phyloP scores from a whole-genome alignment of 2,888 invertebrate genomes.

The Plagodis dolabraria region DNA sequence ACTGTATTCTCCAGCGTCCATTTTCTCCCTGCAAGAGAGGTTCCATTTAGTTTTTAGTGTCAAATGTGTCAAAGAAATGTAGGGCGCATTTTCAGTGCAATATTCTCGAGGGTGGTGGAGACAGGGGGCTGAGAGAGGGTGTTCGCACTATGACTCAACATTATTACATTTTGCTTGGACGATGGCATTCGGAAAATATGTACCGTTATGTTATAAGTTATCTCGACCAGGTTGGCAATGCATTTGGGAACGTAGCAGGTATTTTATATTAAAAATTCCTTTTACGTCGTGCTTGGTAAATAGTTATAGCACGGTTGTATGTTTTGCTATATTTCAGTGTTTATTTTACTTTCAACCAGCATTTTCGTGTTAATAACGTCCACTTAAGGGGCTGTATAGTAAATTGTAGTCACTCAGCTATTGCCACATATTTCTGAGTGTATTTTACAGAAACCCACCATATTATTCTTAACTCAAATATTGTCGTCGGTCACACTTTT shows the following conservation, averaged over 20 bases:
- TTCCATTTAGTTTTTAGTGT: slow-evolving; percentile 40
- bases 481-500: too few relatives aligned
- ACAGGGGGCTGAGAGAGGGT: slow-evolving; percentile 8
- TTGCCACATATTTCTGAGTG: too few relatives aligned
- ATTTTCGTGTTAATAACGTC: too few relatives aligned
- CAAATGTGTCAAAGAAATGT: slow-evolving; percentile 43
- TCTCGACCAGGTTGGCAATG: slow-evolving; percentile 23
- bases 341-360: too few relatives aligned
- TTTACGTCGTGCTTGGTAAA: slow-evolving; percentile 13
- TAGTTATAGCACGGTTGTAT: slow-evolving; percentile 9
- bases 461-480: too few relatives aligned
- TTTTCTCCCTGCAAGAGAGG: slow-evolving; percentile 21
- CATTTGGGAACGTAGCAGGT: slow-evolving; percentile 23
- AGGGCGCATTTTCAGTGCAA: slow-evolving; percentile 44
- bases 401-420: too few relatives aligned
- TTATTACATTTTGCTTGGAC: slow-evolving; percentile 42
- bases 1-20: slow-evolving; percentile 26
- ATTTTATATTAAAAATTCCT: slow-evolving; percentile 36
- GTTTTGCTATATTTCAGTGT: background rate
- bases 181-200: slow-evolving; percentile 37
- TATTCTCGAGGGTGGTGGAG: slow-evolving; percentile 27
- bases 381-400: too few relatives aligned
- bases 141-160: slow-evolving; percentile 34
- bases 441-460: too few relatives aligned
- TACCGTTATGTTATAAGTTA: slow-evolving; percentile 21